Evolutionary conservation across 1,140 invertebrate species (phyloP), one percentile per base, ranked within the genome.

Genomic region (Drosophila busckii): DNA sequence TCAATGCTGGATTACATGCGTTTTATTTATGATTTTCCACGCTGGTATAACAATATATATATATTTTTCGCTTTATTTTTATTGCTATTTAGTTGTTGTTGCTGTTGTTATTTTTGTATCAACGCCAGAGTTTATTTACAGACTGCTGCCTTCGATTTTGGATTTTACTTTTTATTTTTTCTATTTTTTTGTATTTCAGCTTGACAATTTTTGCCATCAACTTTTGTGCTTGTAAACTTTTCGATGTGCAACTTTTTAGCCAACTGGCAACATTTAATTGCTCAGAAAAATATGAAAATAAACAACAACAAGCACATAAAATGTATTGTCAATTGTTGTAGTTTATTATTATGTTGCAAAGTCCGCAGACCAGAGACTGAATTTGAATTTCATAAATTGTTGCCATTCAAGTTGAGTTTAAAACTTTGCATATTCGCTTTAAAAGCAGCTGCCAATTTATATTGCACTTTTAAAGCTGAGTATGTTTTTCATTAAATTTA

Each of bases 211-310:
- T 45, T 44, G 44, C 31, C 50, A n/a, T 31, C 31, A 75, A 73
- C 70, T 76, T n/a, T 78, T 58, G 20, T 23, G 68, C 32, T 53
- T 13, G 45, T 28, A 50, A 80, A 80, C 63, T 80, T 80, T 80
- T 63, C 75, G 38, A 54, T 68, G 63, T 32, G 37, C 46, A 78
- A 78, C 68, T 78, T 78, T 75, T 56, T 44, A 59, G 59, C 50
- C 63, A 82, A 80, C 75, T 80, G 75, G 75, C 49, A 80, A 82
- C 75, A 80, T 82, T 80, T 80, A 80, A 80, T 80, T 80, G 73
- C 73, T 80, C 75, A 73, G 63, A 78, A 78, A 78, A 80, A 80
- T 69, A 82, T 73, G 42, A 61, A 42, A 34, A 45, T 31, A 52
- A 56, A 45, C 6, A 13, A 42, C 12, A 40, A 31, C 37, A 55